These are phyloP conservation scores for Papilio demoleus DNA, from an alignment of 2,888 invertebrate genomes.

Conservation along the genomic window DNA sequence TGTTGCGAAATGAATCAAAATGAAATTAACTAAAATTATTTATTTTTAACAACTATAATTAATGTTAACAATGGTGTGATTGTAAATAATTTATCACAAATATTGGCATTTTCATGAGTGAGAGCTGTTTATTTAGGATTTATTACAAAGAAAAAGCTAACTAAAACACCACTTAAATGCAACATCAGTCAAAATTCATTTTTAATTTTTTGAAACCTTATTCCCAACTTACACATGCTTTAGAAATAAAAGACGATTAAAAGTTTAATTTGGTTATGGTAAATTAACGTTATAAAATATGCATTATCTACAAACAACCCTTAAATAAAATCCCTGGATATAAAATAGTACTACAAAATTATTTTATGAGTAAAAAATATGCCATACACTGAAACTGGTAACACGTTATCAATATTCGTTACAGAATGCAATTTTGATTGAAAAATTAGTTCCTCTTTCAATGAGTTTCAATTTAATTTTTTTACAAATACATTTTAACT, in stretches of 20 bases:
- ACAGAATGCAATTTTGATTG: no score
- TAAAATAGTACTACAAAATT: no score
- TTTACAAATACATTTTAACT: no score
- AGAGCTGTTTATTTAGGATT: neutral
- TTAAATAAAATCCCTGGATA: neutral
- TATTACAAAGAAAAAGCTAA: neutral
- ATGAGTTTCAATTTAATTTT: no score
- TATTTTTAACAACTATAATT: neutral
- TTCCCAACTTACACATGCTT: neutral
- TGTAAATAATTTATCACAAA: neutral
- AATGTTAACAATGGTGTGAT: neutral
- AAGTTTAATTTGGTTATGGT: neutral
- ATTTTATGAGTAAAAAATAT: no score
- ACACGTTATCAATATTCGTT: no score
- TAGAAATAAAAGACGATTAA: neutral
- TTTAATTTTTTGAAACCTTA: neutral
- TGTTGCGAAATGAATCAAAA: neutral
- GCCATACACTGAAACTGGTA: no score
- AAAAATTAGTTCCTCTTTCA: no score
- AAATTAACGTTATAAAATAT: neutral
- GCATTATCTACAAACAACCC: neutral
- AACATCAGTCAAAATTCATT: slow-evolving; percentile 7
- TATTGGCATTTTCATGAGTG: neutral
- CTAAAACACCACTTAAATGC: neutral
- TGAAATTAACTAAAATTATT: neutral